Conservation (phyloP, 2,888 invertebrate genomes). For the Brachynemurus nebulosus region DNA sequence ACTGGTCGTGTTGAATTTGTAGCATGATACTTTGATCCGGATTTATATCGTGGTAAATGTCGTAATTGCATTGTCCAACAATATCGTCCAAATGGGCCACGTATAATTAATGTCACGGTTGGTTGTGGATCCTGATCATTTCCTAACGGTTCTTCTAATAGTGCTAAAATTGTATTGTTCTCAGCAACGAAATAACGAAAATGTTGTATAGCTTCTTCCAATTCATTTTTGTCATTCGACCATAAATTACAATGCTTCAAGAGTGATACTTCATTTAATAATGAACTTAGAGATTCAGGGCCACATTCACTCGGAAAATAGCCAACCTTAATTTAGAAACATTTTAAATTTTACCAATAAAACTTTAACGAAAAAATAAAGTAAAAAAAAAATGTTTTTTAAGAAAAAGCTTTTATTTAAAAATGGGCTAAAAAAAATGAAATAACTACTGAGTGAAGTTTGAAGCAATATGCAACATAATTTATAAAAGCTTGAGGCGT, state of each 20-base stretch:
- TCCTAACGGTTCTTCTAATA: conserved; percentile 86
- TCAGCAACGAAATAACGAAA: conserved; percentile 87
- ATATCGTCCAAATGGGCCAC: conserved; percentile 88
- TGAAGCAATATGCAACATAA: too few relatives aligned
- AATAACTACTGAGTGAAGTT: too few relatives aligned
- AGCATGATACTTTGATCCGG: conserved; percentile 48
- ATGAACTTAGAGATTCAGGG: conserved; percentile 69
- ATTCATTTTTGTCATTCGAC: conserved; percentile 35
- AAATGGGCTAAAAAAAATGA: too few relatives aligned
- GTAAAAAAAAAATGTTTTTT: too few relatives aligned
- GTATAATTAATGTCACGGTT: conserved; percentile 74
- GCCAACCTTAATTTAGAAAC: conserved; percentile 42
- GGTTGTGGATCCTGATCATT: conserved; percentile 89
- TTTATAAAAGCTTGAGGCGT: too few relatives aligned
- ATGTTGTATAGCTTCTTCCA: conserved; percentile 47
- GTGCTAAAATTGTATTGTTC: conserved; percentile 73
- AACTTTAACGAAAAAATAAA: too few relatives aligned
- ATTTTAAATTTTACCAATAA: too few relatives aligned
- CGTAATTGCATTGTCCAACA: conserved; percentile 87
- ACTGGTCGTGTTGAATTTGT: conserved; percentile 57
- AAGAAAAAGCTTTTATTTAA: too few relatives aligned
- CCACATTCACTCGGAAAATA: conserved; percentile 76
- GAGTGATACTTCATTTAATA: conserved; percentile 77
- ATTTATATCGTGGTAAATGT: conserved; percentile 73
- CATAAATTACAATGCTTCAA: conserved; percentile 58